Evolutionary conservation across 2,888 invertebrate species (phyloP).

Genomic region (Parelbella ahira): DNA sequence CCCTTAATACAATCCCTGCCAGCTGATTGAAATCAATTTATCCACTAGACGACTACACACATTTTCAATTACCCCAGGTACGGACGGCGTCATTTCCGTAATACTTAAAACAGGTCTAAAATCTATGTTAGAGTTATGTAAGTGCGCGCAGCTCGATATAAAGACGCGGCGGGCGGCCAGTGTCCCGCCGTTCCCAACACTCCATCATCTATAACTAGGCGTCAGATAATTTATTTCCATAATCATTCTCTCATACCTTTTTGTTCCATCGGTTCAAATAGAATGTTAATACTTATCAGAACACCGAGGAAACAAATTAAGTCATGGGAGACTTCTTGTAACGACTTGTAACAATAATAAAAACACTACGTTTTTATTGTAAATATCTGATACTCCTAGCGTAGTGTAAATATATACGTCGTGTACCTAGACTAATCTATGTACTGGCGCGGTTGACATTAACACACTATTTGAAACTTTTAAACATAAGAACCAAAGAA

Average conservation of each 20-base stretch:
- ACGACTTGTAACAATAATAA: too few relatives aligned
- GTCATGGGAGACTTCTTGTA: too few relatives aligned
- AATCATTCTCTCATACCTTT: conserved; percentile 19
- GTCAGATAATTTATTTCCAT: conserved; percentile 21
- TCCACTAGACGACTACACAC: conserved; percentile 4
- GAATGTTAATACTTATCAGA: conserved; percentile 1
- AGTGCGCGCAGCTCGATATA: conserved; percentile 6
- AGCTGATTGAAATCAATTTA: conserved; percentile 6
- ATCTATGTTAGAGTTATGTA: conserved; percentile 5
- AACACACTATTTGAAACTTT: too few relatives aligned
- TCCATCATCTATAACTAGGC: conserved; percentile 15
- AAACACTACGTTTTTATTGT: neutral
- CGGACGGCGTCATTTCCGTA: conserved; percentile 2
- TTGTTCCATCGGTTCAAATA: conserved; percentile 5
- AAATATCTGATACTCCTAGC: too few relatives aligned
- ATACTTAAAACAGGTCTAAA: conserved; percentile 9
- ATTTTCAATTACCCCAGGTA: conserved; percentile 11
- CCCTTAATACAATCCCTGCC: too few relatives aligned
- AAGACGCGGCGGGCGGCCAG: conserved; percentile 15
- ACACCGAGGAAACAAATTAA: too few relatives aligned
- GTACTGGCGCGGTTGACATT: too few relatives aligned
- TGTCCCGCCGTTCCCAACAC: conserved; percentile 13
- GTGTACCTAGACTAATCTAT: too few relatives aligned
- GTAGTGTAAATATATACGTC: too few relatives aligned
- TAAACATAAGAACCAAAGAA: too few relatives aligned